Conservation (phyloP, 2,888 invertebrate genomes). For the Choristoneura rosaceana region DNA sequence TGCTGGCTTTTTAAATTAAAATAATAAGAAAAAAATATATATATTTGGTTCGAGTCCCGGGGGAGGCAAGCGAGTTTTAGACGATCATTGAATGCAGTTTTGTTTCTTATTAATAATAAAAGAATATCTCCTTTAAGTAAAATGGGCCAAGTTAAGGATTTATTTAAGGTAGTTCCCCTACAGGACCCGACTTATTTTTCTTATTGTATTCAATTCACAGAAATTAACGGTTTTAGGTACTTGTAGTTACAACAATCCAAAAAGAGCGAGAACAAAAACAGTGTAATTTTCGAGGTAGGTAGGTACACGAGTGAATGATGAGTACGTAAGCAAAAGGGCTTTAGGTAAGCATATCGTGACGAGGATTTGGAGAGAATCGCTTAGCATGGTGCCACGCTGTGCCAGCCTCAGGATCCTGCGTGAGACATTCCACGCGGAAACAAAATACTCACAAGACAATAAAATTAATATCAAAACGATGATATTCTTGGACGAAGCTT, state of each 20-base stretch:
- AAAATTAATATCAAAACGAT: constrained; percentile 31
- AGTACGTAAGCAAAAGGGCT: not conserved
- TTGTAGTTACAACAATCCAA: not conserved
- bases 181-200: no score
- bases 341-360: constrained; percentile 22
- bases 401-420: constrained; percentile 35
- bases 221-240: no score
- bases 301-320: not conserved
- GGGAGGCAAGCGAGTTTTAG: no score
- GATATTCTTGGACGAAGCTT: not conserved
- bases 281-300: not conserved
- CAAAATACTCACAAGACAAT: constrained; percentile 26
- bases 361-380: constrained; percentile 21
- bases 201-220: no score
- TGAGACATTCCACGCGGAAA: constrained; percentile 31
- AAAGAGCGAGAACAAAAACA: not conserved
- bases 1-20: no score
- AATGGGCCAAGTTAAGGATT: no score
- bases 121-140: no score
- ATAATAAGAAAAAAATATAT: no score
- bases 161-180: no score
- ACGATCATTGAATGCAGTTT: no score
- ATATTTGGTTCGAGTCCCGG: no score
- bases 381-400: constrained; percentile 28
- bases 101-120: no score